Evolutionary conservation across 2,113 vertebrate genomes (phyloP).

Genomic region (Podiceps cristatus): DNA sequence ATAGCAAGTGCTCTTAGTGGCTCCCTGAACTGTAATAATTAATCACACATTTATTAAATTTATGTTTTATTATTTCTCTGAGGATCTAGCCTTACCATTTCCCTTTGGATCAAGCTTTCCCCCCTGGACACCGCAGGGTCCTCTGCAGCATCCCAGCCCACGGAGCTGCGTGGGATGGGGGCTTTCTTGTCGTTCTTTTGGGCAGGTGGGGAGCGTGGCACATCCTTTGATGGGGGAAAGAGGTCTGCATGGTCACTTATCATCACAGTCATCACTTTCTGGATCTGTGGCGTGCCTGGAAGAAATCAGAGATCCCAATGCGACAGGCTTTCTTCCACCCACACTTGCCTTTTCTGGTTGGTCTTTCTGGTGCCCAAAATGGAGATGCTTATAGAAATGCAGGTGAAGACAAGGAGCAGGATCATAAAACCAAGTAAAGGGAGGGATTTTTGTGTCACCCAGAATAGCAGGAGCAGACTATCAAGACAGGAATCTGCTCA

Average conservation of each 20-base stretch:
- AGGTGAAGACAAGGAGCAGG: neutral
- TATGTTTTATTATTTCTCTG: neutral
- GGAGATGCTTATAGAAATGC: neutral
- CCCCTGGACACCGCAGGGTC: neutral
- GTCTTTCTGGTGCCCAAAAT: neutral
- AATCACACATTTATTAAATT: neutral
- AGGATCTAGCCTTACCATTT: constrained; percentile 30
- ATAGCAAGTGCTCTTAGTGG: neutral
- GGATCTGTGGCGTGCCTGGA: constrained; percentile 92
- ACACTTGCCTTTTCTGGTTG: neutral
- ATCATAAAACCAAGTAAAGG: neutral
- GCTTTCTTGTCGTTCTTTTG: constrained; percentile 78
- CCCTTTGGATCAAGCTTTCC: neutral
- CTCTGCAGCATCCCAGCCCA: constrained; percentile 93
- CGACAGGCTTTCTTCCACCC: fast-evolving
- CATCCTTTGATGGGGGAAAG: constrained; percentile 88
- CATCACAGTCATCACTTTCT: constrained; percentile 95
- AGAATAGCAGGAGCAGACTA: neutral
- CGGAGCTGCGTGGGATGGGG: constrained; percentile 83
- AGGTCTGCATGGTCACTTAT: constrained; percentile 89
- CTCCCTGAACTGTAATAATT: neutral
- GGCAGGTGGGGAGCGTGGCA: constrained; percentile 68
- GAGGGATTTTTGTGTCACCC: neutral
- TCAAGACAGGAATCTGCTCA: neutral
- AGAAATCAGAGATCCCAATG: neutral